Evolutionary conservation across 2,113 vertebrate genomes (phyloP).

Genomic region (Galeopterus variegatus): DNA sequence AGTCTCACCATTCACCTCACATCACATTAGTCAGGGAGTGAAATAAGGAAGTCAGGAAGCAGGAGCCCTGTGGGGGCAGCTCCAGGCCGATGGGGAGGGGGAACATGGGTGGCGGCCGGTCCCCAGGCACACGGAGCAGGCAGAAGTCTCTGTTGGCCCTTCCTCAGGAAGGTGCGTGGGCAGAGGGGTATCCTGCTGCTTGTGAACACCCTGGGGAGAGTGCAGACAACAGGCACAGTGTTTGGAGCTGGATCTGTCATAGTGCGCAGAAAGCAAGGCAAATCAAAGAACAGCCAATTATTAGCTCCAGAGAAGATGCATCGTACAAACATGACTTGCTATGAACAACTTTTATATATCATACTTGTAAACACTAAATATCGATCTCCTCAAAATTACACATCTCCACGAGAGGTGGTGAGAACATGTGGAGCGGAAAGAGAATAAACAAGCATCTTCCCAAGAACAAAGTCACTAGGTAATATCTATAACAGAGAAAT

Average conservation of each 20-base stretch:
- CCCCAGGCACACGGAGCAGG: background rate
- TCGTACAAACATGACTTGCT: background rate
- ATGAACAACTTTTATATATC: background rate
- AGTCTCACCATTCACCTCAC: background rate
- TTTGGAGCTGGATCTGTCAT: background rate
- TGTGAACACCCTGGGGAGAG: background rate
- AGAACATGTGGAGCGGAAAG: background rate
- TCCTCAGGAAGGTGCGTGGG: background rate
- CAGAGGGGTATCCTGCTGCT: background rate
- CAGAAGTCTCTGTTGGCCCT: background rate
- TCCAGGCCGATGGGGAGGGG: background rate
- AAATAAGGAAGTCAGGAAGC: background rate
- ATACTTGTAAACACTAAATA: background rate
- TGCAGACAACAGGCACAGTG: background rate
- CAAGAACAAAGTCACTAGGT: background rate
- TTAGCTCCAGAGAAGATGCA: background rate
- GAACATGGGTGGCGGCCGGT: background rate
- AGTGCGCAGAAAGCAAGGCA: background rate
- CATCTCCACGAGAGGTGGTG: background rate
- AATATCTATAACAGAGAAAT: background rate
- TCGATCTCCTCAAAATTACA: background rate
- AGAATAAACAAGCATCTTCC: background rate
- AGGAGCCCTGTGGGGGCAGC: background rate
- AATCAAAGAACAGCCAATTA: background rate
- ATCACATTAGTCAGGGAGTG: background rate